Evolutionary conservation across 1,140 invertebrate species (phyloP).

Genomic region (Liolophura sinensis): DNA sequence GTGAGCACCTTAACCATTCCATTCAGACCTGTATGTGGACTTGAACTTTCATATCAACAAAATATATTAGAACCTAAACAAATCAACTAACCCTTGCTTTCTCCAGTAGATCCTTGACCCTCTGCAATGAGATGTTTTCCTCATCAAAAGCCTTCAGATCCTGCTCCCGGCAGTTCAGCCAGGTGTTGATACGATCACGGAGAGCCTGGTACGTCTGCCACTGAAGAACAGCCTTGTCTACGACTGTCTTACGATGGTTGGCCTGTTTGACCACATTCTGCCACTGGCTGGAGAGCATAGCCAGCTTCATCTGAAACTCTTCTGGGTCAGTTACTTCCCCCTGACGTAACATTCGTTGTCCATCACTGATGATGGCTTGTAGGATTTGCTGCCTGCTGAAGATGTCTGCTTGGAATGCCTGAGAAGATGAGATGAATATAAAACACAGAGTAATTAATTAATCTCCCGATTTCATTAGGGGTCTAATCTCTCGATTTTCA

Average conservation of each 20-base stretch:
- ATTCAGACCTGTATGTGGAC: no score
- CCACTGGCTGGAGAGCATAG: constrained; percentile 79
- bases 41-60: no score
- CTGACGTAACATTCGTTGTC: constrained; percentile 46
- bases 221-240: constrained; percentile 71
- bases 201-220: constrained; percentile 83
- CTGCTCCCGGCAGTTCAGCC: constrained; percentile 77
- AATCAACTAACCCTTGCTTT: constrained; percentile 37
- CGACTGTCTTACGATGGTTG: constrained; percentile 74
- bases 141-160: constrained; percentile 68
- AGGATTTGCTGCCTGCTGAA: constrained; percentile 51
- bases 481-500: no score
- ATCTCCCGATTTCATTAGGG: no score
- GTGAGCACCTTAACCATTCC: no score
- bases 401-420: constrained; percentile 52
- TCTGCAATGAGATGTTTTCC: constrained; percentile 39
- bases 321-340: constrained; percentile 43
- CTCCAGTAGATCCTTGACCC: constrained; percentile 39
- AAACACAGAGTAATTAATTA: no score
- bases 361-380: constrained; percentile 52
- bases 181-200: constrained; percentile 71
- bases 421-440: constrained; percentile 11
- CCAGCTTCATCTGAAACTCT: constrained; percentile 67
- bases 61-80: no score
- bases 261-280: constrained; percentile 82